Evolutionary conservation across 2,113 vertebrate genomes (phyloP).

Genomic region (Pomatostomus ruficeps): DNA sequence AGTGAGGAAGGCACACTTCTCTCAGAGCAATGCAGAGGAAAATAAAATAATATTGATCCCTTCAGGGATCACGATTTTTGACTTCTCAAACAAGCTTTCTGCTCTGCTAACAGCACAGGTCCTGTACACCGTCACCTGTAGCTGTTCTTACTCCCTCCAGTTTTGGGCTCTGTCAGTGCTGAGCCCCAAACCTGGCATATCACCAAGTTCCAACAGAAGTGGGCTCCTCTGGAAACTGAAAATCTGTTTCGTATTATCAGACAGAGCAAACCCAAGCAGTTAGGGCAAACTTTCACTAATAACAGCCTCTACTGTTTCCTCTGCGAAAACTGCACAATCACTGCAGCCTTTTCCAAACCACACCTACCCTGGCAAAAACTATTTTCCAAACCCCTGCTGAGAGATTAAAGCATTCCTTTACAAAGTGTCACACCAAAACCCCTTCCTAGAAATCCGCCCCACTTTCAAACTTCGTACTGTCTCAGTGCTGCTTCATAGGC

Average conservation of each 20-base stretch:
- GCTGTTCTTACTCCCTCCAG: slow-evolving; percentile 58
- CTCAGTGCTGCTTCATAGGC: slow-evolving; percentile 81
- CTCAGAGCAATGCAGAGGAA: neutral
- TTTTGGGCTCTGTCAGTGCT: slow-evolving; percentile 80
- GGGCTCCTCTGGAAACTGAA: slow-evolving; percentile 81
- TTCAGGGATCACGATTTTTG: slow-evolving; percentile 66
- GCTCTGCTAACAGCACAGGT: slow-evolving; percentile 74
- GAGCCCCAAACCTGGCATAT: slow-evolving; percentile 79
- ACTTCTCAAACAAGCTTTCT: slow-evolving; percentile 79
- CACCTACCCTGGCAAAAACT: slow-evolving; percentile 82
- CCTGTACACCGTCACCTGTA: neutral
- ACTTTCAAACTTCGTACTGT: slow-evolving; percentile 79
- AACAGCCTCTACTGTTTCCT: slow-evolving; percentile 62
- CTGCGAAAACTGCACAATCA: slow-evolving; percentile 77
- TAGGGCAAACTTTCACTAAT: slow-evolving; percentile 38
- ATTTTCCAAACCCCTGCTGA: slow-evolving; percentile 74
- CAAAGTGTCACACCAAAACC: slow-evolving; percentile 78
- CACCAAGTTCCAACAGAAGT: slow-evolving; percentile 71
- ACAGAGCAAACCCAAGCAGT: slow-evolving; percentile 81
- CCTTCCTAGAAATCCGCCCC: slow-evolving; percentile 80
- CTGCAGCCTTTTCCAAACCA: slow-evolving; percentile 80
- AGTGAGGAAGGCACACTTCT: slow-evolving; percentile 61
- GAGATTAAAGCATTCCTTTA: slow-evolving; percentile 82
- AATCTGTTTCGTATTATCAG: slow-evolving; percentile 78
- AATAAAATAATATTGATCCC: neutral